Evolutionary conservation across 2,888 invertebrate genomes (phyloP), one percentile per base, ranked within the genome.

Genomic region (Bibio marci): DNA sequence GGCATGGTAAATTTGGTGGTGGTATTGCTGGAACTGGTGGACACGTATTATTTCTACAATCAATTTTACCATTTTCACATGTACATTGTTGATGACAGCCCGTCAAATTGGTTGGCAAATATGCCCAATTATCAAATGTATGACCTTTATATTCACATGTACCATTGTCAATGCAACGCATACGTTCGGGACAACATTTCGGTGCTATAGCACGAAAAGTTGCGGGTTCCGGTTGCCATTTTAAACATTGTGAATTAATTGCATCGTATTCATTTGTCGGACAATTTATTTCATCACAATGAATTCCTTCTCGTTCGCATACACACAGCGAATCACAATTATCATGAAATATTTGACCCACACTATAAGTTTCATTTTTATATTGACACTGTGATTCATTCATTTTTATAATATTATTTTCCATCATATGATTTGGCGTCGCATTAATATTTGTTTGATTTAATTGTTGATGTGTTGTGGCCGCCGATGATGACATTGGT

Each of bases 51-150:
- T 78, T 76, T 46, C 81, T 78, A 51, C 91, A 91, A 44, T 86
- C 80, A 14, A 91, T 69, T 46, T 80, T 82, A 13, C 90, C 87
- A 58, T 80, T 78, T 56, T 88, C 85, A 53, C 90, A 91, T 55
- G 77, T 85, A 53, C 90, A 91, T 47, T 80, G 71, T 48, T 80
- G 72, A 45, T 87, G 83, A 52, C 90, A 91, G 58, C 60, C 61
- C 11, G 85, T 82, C 3, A 88, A 62, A 39, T 79, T 72, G 8
- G 71, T 62, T 0, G 90, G 88, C 34, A 91, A 73, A 49, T 80
- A 78, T 40, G 80, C 79, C 79, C 83, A 87, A 58, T 90, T 87
- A 30, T 63, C 62, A 33, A 62, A 59, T 31, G 51, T 56, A 30
- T 71, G 63, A 30, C 77, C 83, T 45, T 77, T 72, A 51, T 79